A percentile compares a stretch with the other conserved stretches of the same genome.
Evolutionary conservation across 2,888 invertebrate species (phyloP).

Genomic region (Abrostola triplasia): DNA sequence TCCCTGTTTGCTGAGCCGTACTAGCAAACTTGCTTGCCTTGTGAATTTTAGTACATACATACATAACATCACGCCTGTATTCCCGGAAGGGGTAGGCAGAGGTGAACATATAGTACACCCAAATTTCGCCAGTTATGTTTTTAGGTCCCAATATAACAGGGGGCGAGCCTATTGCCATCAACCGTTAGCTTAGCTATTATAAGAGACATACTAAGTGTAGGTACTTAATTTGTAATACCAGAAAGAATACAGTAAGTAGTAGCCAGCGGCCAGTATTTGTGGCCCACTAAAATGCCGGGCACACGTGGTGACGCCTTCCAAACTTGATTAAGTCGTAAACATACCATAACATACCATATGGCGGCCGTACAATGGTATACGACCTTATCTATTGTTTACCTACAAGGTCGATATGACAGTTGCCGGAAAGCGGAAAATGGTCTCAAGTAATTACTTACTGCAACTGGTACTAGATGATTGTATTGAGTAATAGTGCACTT

Average conservation of each 20-base stretch:
- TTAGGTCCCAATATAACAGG: too few species aligned
- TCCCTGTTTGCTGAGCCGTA: neutral
- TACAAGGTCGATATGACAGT: slow-evolving; percentile 3
- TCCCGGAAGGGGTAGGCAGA: too few species aligned
- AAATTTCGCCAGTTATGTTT: too few species aligned
- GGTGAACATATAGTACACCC: too few species aligned
- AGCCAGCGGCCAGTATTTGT: neutral
- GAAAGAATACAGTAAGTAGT: neutral
- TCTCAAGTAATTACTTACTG: slow-evolving; percentile 21
- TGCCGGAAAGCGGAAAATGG: neutral
- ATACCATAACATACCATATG: neutral
- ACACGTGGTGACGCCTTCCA: slow-evolving; percentile 20
- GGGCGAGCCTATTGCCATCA: too few species aligned
- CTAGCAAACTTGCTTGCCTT: neutral
- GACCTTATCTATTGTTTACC: slow-evolving; percentile 22
- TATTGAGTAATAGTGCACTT: too few species aligned
- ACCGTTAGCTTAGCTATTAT: too few species aligned
- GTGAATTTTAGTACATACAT: neutral
- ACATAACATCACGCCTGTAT: too few species aligned
- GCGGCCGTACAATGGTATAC: slow-evolving; percentile 3
- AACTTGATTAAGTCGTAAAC: slow-evolving; percentile 36
- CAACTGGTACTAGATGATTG: slow-evolving; percentile 6
- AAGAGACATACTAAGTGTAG: neutral
- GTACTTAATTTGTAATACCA: neutral
- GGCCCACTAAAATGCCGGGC: neutral